Evolutionary conservation across 2,113 vertebrate genomes (phyloP).

Genomic region (Bufo bufo): DNA sequence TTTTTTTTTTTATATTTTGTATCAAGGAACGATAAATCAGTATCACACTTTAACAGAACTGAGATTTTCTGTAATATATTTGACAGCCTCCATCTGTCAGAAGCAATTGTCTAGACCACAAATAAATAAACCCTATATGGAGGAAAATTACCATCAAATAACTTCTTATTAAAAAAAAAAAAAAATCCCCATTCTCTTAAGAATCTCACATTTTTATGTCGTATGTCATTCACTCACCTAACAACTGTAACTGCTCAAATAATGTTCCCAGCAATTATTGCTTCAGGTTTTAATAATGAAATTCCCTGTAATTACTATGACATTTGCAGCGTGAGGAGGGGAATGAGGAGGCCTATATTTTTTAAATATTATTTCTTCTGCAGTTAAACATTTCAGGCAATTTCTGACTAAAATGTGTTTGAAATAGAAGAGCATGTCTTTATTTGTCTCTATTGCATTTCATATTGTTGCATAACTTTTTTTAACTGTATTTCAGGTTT

Average conservation of each 20-base stretch:
- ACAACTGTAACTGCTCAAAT: conserved; percentile 37
- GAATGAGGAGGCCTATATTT: conserved; percentile 3
- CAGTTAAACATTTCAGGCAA: conserved; percentile 45
- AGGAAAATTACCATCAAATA: conserved; percentile 46
- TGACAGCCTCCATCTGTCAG: conserved; percentile 34
- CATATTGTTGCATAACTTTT: not conserved
- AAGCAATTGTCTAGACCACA: conserved; percentile 46
- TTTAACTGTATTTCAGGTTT: not conserved
- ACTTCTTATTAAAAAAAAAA: conserved; percentile 27
- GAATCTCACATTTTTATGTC: conserved; percentile 32
- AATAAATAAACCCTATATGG: conserved; percentile 44
- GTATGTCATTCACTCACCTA: conserved; percentile 27
- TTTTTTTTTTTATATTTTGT: conserved; percentile 32
- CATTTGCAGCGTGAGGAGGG: conserved; percentile 24
- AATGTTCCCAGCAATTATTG: conserved; percentile 42
- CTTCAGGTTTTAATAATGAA: conserved; percentile 51
- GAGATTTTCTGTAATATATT: conserved; percentile 32
- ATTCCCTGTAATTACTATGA: conserved; percentile 43
- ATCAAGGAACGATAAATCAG: not conserved
- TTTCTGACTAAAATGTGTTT: conserved; percentile 10
- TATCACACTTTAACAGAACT: conserved; percentile 21
- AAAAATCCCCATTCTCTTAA: conserved; percentile 10
- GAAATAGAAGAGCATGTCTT: not conserved
- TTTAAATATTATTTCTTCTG: conserved; percentile 50
- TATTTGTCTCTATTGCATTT: not conserved